These are phyloP conservation scores for Caerostris darwini DNA, from an alignment of 1,140 invertebrate species.

Conservation along the genomic window DNA sequence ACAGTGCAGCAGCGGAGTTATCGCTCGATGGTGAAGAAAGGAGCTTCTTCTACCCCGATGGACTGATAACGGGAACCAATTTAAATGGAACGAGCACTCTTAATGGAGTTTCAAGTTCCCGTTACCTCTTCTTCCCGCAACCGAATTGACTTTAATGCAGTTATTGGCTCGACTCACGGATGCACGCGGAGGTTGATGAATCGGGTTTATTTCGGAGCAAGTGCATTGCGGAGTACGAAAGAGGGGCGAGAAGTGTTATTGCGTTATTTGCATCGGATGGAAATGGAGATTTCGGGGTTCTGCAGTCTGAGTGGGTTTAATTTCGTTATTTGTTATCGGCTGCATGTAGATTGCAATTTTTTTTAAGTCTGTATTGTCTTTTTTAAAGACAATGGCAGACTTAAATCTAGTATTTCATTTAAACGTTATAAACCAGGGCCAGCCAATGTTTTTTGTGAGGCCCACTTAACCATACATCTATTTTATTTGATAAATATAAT, in stretches of 20 bases:
- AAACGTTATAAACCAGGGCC: no score
- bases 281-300: not conserved
- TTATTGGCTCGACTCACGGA: slow-evolving; percentile 41
- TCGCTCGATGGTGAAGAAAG: not conserved
- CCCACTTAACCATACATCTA: no score
- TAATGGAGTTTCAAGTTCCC: slow-evolving; percentile 43
- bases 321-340: no score
- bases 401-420: no score
- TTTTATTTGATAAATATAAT: no score
- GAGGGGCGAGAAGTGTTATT: not conserved
- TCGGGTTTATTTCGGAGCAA: slow-evolving; percentile 35
- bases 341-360: no score
- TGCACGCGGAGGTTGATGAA: slow-evolving; percentile 16
- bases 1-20: not conserved
- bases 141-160: slow-evolving; percentile 17
- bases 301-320: no score
- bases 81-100: slow-evolving; percentile 39
- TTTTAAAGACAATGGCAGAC: no score
- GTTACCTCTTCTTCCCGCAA: not conserved
- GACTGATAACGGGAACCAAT: slow-evolving; percentile 46
- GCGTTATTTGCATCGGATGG: not conserved
- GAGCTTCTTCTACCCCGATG: not conserved
- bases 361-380: no score
- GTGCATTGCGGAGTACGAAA: not conserved
- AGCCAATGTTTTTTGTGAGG: no score